Base-by-base conservation (phyloP, 1,140 invertebrate species). In the Gryllus bimaculatus region DNA sequence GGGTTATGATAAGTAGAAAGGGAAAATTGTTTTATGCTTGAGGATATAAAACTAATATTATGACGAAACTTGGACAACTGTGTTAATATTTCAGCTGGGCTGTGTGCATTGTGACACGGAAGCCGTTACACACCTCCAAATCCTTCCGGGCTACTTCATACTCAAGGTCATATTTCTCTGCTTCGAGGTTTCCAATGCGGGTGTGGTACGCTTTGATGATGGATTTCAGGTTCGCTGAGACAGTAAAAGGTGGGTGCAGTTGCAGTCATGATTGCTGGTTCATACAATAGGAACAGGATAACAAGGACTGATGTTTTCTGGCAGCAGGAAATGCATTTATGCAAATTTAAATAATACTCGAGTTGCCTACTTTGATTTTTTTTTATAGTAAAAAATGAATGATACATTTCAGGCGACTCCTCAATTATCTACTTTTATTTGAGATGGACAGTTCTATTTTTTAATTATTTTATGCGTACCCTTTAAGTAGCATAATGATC, bases 151-250 rank as follows among this genome's bases (percentile, higher is more conserved):
- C 90, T 87, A 98, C 96, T 89, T 96, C 93, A 88, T 92, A 92
- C 89, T 99, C 97, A 89, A 97, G 91, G 91, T 99, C 97, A 90
- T 96, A 98, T 90, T 98, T 98, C 89, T 93, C 91, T 88, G 94
- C 93, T 89, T 99, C 96, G 86, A 99, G 91, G 83, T 89, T 88
- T 85, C 87, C 88, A 87, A 98, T 93, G 88, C 93, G 92, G 86
- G 92, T 92, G 89, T 98, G 92, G 90, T 97, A 95, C 86, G 90
- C 90, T 86, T 89, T 91, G 89, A 93, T 93, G 88, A 95, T 90
- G 88, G 93, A 91, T 89, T 94, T 94, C 86, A 98, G 90, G 87
- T 87, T 89, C 84, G 90, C 92, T 47, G 78, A 79, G 47, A 75
- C 74, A 77, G 54, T 66, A 66, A 66, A 66, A 77, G 76, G 76